Base-by-base conservation (phyloP, 2,113 vertebrate species). In the Mixornis gularis region DNA sequence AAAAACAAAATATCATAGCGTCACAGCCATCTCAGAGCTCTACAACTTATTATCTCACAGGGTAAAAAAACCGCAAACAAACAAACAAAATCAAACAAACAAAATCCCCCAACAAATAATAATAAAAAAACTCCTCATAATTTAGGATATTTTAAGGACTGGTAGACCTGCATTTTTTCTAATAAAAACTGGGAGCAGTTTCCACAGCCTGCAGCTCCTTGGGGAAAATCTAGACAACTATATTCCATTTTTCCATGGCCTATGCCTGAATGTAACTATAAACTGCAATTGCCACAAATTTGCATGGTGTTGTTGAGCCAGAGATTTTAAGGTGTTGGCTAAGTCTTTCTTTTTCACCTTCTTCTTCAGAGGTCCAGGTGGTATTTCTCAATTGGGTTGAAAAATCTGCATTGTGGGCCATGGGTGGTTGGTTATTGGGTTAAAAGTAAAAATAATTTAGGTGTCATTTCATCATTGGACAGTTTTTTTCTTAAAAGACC, bases 231-330 rank as follows among this genome's bases (percentile, higher is more conserved):
- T 66, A 66, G 38, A 44, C 18, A 87, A 4, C 3, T 7, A 3
- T 22, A 79, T 55, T 82, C 20, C 36, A 51, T 36, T 92, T 60
- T 76, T 25, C 66, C 92, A 30, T 26, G 25, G 34, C 17, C 14
- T 0, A 0, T 82, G 17, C 27, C 46, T 34, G 17, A 58, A 40
- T 26, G 44, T 1, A 66, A 48, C 13, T 27, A 24, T 4, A 29
- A 53, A 40, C 3, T 41, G 24, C 30, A 86, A 30, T 6, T 40
- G 12, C 9, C 24, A 68, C 19, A 76, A 22, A 38, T 34, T 7
- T 26, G 7, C 16, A 25, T 3, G 25, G 26, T 32, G 38, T 0
- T 63, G 34, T 51, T 3, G 1, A 72, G 55, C 13, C 13, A n/a
- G 26, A 58, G 25, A 13, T 29, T 51, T 29, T 51, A 51, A 26